Percentiles rank a stretch among this genome's conserved stretches.
Evolutionary conservation across 2,888 invertebrate species (phyloP).

Genomic region (Hypsopygia costalis): DNA sequence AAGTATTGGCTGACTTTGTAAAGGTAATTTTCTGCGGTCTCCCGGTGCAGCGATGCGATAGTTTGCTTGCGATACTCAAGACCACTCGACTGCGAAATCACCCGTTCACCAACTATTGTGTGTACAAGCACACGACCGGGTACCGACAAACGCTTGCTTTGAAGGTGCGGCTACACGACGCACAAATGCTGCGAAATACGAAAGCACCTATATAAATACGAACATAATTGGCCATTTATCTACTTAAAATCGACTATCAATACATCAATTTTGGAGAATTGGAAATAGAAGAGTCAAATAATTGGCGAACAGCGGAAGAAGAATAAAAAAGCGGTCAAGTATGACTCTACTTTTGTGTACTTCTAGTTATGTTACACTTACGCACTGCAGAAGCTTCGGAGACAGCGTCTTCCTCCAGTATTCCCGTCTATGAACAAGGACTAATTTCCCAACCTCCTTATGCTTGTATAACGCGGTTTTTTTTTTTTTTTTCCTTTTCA

Average conservation of each 20-base stretch:
- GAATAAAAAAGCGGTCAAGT: not conserved
- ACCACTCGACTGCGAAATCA: conserved; percentile 69
- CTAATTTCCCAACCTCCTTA: no score
- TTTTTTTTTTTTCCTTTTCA: no score
- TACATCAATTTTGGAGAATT: conserved; percentile 12
- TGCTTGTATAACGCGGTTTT: no score
- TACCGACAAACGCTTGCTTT: conserved; percentile 54
- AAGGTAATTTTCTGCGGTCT: conserved; percentile 58
- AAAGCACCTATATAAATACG: conserved; percentile 12
- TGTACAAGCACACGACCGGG: conserved; percentile 26
- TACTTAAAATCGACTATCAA: conserved; percentile 31
- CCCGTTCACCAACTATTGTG: conserved; percentile 44
- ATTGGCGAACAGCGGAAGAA: conserved; percentile 6
- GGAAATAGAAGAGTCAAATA: not conserved
- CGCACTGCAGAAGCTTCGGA: no score
- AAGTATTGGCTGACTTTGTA: no score
- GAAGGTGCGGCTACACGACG: conserved; percentile 17
- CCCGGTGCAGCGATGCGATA: conserved; percentile 45
- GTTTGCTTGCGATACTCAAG: conserved; percentile 40
- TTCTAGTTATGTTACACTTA: no score
- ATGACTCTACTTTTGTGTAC: no score
- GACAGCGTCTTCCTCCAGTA: no score
- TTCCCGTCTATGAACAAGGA: no score
- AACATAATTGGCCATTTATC: conserved; percentile 42
- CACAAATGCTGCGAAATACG: conserved; percentile 9